Base-by-base conservation (phyloP, 2,888 invertebrate species). In the Apamea epomidion region DNA sequence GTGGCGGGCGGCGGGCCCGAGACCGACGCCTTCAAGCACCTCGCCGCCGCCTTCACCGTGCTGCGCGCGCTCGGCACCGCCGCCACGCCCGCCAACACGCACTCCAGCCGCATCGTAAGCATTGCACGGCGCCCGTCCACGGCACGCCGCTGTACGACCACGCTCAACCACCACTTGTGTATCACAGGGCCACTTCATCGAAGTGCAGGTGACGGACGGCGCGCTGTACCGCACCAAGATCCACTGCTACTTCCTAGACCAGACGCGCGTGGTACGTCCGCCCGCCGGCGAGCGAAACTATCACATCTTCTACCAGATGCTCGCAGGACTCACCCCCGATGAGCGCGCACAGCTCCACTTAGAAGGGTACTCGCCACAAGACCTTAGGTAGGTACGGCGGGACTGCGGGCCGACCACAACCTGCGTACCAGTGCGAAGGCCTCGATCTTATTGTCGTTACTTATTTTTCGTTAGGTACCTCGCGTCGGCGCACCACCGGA, bases 241-340 rank as follows among this genome's bases (percentile, higher is more conserved):
- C 92, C 99, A 99, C 95, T 99, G 99, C 95, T 99, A 99, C 95
- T 99, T 99, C 95, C 97, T 99, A 93, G 99, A 99, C 94, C 99
- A 99, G 97, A 99, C 99, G 74, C 98, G 99, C 84, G 99, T 99
- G 76, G 99, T 99, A 88, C 97, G 98, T 62, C 99, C 99, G 42
- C 97, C 98, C 90, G 97, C 98, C 29, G 98, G 98, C 92, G 99
- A 99, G 96, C 99, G 99, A 94, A 99, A 99, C 97, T 99, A 99
- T 96, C 99, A 99, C 95, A 99, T 99, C 91, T 99, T 99, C 97
- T 99, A 99, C 97, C 99, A 99, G 97, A 98, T 99, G 96, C 97
- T 99, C 90, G 99, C 99, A 32, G 99, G 99, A 0, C 97, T 99
- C 48, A 98, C 98, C 68, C 97, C 98, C 76, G 99, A 99, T 89